These are phyloP conservation scores for Eupithecia pulchellata DNA, from an alignment of 2,888 invertebrate genomes.

Conservation along the genomic window DNA sequence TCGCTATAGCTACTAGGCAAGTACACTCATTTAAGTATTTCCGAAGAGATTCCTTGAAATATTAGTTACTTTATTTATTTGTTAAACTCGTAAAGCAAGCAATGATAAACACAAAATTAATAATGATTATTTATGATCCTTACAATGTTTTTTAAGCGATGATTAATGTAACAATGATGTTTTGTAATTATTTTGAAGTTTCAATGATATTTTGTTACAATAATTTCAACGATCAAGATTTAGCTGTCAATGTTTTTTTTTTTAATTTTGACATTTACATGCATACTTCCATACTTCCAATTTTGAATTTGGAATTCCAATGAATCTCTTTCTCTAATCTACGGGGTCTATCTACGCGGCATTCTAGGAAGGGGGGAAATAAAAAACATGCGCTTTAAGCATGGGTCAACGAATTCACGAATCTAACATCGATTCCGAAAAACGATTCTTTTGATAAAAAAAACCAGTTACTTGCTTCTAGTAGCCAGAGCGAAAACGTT, in stretches of 20 bases:
- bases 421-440: conserved; percentile 68
- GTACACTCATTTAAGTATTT: conserved; percentile 71
- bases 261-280: conserved; percentile 17
- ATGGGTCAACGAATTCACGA: conserved; percentile 29
- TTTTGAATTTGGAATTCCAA: conserved; percentile 61
- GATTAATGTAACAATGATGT: not conserved
- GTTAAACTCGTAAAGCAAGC: conserved; percentile 22
- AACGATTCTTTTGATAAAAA: conserved; percentile 51
- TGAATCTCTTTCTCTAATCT: conserved; percentile 78
- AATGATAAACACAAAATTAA: conserved; percentile 39
- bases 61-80: conserved; percentile 23
- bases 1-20: conserved; percentile 85
- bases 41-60: conserved; percentile 79
- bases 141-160: not conserved
- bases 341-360: conserved; percentile 78
- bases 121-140: conserved; percentile 31
- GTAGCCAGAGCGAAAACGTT: conserved; percentile 84
- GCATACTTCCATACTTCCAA: conserved; percentile 12
- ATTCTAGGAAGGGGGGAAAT: conserved; percentile 70
- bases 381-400: conserved; percentile 48
- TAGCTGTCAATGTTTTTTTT: not conserved
- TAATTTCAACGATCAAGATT: not conserved
- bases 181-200: not conserved
- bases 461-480: conserved; percentile 83
- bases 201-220: not conserved